These are phyloP conservation scores for Cotesia chilonis DNA, from an alignment of 1,140 invertebrate species.

Conservation along the genomic window DNA sequence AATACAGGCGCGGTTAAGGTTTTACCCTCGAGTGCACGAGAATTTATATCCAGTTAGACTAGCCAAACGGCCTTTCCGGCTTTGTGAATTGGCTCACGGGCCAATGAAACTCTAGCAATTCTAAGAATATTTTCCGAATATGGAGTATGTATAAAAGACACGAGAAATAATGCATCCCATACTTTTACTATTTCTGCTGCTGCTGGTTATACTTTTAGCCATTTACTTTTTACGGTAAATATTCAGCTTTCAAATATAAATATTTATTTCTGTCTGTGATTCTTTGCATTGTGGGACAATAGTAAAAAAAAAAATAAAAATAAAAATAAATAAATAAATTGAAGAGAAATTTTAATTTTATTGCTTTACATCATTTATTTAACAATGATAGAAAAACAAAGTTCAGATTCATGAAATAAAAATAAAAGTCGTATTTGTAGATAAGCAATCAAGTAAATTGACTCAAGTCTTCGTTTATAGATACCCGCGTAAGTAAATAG, in stretches of 20 bases:
- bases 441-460: conserved; percentile 10
- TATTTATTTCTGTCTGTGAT: neutral
- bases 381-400: neutral
- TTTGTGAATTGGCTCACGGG: conserved; percentile 35
- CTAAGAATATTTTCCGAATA: conserved; percentile 19
- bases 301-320: neutral
- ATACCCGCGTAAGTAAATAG: conserved; percentile 30
- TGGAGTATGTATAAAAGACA: conserved; percentile 4
- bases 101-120: conserved; percentile 35
- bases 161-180: conserved; percentile 10
- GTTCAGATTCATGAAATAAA: neutral
- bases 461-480: conserved; percentile 20
- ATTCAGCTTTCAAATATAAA: neutral
- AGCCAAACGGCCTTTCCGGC: conserved; percentile 36
- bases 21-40: conserved; percentile 23
- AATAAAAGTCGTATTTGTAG: conserved; percentile 20
- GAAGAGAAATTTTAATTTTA: neutral
- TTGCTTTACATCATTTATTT: neutral
- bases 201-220: neutral
- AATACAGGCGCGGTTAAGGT: conserved; percentile 12
- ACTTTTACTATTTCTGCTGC: conserved; percentile 4
- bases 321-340: neutral
- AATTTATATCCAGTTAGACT: conserved; percentile 37
- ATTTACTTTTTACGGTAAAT: neutral
- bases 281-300: neutral